A percentile compares a stretch with the other conserved stretches of the same genome.
phyloP scores from a whole-genome alignment of 2,888 invertebrate species.

The Cheilosia soror region DNA sequence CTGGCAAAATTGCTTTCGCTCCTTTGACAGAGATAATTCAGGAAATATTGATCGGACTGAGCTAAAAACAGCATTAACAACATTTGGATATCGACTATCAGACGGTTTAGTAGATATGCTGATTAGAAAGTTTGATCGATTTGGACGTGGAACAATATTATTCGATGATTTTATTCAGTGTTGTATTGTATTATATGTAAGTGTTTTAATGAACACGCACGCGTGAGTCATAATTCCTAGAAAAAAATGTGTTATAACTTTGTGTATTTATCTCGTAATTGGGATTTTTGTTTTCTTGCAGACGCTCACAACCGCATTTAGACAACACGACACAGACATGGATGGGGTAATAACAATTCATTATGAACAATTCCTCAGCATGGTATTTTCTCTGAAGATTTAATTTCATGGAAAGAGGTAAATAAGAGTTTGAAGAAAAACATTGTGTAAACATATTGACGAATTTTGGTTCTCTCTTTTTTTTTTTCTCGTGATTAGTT shows the following conservation, averaged over 20 bases:
- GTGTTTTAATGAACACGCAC: conserved; percentile 81
- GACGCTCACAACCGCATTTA: conserved; percentile 95
- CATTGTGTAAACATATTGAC: conserved; percentile 33
- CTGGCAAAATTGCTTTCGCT: conserved; percentile 98
- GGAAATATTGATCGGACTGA: conserved; percentile 96
- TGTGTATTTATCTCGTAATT: conserved; percentile 13
- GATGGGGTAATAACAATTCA: conserved; percentile 98
- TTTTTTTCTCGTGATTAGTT: not conserved
- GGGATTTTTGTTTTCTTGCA: conserved; percentile 83
- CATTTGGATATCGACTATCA: conserved; percentile 95
- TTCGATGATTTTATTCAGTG: conserved; percentile 99
- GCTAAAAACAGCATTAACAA: conserved; percentile 93
- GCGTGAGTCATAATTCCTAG: conserved; percentile 68
- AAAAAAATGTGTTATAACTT: conserved; percentile 5
- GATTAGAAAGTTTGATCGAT: conserved; percentile 96
- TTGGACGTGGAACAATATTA: conserved; percentile 94
- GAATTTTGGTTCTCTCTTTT: not conserved
- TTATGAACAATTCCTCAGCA: conserved; percentile 97
- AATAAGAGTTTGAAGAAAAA: conserved; percentile 8
- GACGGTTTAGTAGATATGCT: conserved; percentile 92
- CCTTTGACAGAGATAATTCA: conserved; percentile 96
- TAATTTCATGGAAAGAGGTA: conserved; percentile 78
- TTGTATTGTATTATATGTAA: conserved; percentile 95
- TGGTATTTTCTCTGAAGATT: conserved; percentile 93
- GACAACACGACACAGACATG: conserved; percentile 94